phyloP scores from a whole-genome alignment of 2,797 vertebrate species.

The Knipowitschia caucasica region DNA sequence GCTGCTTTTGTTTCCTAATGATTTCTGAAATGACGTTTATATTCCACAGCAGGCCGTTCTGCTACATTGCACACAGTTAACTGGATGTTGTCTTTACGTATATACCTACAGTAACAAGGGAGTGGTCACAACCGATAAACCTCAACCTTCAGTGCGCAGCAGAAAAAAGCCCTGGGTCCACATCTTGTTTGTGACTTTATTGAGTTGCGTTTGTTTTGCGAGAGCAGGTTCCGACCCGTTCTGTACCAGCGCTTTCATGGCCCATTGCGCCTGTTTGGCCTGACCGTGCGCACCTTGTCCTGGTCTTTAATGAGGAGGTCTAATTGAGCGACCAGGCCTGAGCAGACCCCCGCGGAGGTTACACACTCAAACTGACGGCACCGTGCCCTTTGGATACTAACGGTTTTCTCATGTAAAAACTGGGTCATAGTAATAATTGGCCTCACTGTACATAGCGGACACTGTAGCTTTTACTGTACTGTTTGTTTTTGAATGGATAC shows the following conservation, averaged over 20 bases:
- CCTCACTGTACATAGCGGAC: conserved; percentile 39
- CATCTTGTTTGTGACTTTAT: conserved; percentile 23
- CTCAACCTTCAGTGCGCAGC: conserved; percentile 15
- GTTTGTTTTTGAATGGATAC: conserved; percentile 21
- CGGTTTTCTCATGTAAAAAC: conserved; percentile 40
- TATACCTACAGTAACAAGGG: conserved; percentile 10
- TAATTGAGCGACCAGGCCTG: conserved; percentile 44
- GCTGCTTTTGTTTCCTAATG: background rate
- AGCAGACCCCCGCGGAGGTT: conserved; percentile 42
- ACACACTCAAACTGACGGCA: conserved; percentile 28
- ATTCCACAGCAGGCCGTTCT: no score
- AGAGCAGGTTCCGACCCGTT: conserved; percentile 26
- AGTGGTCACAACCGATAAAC: conserved; percentile 8
- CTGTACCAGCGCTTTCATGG: conserved; percentile 28
- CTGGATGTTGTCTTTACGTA: background rate
- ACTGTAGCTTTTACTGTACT: conserved; percentile 13
- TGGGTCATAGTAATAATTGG: conserved; percentile 63
- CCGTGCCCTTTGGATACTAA: conserved; percentile 21
- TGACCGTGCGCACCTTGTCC: conserved; percentile 31
- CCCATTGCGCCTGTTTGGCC: conserved; percentile 22
- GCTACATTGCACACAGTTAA: background rate
- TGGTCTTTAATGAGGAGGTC: conserved; percentile 32
- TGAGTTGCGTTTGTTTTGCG: conserved; percentile 21
- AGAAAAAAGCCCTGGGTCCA: conserved; percentile 14
- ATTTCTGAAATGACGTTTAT: background rate